Evolutionary conservation across 2,888 invertebrate genomes (phyloP).

Genomic region (Dicycla oo): DNA sequence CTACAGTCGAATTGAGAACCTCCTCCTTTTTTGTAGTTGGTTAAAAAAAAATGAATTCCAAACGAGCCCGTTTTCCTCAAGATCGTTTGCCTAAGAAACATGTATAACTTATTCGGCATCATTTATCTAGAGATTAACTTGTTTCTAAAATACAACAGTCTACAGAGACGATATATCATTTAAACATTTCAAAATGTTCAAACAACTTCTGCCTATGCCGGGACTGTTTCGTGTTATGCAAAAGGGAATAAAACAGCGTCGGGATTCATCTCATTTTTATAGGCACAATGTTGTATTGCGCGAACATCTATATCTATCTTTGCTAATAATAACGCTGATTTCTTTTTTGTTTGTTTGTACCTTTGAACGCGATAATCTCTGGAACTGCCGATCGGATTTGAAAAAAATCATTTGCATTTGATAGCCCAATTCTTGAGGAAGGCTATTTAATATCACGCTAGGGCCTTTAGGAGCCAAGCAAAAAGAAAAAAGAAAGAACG

Average conservation of each 20-base stretch:
- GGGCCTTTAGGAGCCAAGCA: too few species aligned
- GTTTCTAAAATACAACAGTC: not conserved
- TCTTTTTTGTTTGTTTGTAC: too few species aligned
- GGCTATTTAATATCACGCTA: too few species aligned
- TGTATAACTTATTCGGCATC: not conserved
- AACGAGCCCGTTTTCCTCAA: not conserved
- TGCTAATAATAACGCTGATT: too few species aligned
- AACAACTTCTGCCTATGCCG: not conserved
- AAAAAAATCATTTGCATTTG: too few species aligned
- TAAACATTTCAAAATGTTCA: constrained; percentile 5
- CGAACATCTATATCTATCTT: too few species aligned
- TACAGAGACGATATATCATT: constrained; percentile 10
- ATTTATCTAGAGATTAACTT: not conserved
- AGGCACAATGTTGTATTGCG: constrained; percentile 19
- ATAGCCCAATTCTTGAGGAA: too few species aligned
- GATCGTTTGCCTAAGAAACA: not conserved
- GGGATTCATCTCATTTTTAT: constrained; percentile 19
- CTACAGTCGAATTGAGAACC: too few species aligned
- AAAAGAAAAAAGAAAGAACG: too few species aligned
- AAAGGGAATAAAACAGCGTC: constrained; percentile 3
- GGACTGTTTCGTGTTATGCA: not conserved
- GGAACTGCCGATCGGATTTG: too few species aligned
- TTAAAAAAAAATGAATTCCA: not conserved
- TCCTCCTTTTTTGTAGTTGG: too few species aligned
- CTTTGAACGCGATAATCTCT: too few species aligned